Conservation (phyloP, 2,888 invertebrate genomes). For the Pteria penguin region DNA sequence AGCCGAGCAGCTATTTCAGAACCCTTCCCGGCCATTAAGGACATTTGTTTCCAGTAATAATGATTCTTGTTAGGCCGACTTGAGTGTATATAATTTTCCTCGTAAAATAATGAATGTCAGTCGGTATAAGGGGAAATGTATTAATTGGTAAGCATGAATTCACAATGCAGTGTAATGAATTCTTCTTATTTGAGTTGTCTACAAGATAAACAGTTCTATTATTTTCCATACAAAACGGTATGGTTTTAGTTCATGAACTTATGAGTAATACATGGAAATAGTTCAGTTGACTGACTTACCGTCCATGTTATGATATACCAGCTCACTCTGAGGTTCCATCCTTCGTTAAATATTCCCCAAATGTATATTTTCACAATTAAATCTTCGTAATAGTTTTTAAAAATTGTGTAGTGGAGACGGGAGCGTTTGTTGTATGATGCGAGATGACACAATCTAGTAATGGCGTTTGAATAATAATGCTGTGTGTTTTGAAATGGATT, state of each 20-base stretch:
- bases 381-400: too few relatives aligned
- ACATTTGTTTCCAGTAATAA: constrained; percentile 37
- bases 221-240: too few relatives aligned
- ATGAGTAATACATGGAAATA: too few relatives aligned
- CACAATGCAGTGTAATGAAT: too few relatives aligned
- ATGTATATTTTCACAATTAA: too few relatives aligned
- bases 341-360: too few relatives aligned
- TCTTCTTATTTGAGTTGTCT: too few relatives aligned
- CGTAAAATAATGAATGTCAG: background rate
- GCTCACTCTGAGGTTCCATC: background rate
- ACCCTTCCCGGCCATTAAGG: constrained; percentile 29
- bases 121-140: background rate
- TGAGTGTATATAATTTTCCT: background rate
- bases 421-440: background rate
- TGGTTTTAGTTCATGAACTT: too few relatives aligned
- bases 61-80: constrained; percentile 22
- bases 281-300: too few relatives aligned
- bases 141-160: too few relatives aligned
- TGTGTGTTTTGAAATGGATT: constrained; percentile 23
- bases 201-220: too few relatives aligned
- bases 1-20: background rate
- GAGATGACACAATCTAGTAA: constrained; percentile 11
- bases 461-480: constrained; percentile 23
- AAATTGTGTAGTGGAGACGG: too few relatives aligned
- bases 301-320: background rate